Evolutionary conservation across 1,140 invertebrate species (phyloP), one percentile per base, ranked within the genome.

Genomic region (Camponotus pennsylvanicus): DNA sequence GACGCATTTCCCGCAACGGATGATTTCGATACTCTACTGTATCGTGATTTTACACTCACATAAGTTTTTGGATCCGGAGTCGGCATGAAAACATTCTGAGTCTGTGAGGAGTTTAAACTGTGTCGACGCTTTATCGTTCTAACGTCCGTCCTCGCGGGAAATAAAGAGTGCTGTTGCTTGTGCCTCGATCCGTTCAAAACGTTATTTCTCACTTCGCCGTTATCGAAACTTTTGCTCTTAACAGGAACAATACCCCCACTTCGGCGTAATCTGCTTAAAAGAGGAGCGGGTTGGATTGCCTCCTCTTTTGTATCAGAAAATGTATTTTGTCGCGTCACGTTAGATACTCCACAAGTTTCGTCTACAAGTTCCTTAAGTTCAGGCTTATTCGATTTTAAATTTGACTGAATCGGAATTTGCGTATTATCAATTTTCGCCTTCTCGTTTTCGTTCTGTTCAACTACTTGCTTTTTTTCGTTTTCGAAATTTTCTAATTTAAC

Each of bases 321-420:
- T 69, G 88, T 86, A 85, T 86, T 92, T 76, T 92, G 88, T 63
- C 88, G 85, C 61, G 80, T 78, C 76, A 52, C 57, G n/a, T 88
- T 84, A 52, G 77, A 66, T 11, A 37, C 18, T 1, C 63, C 6
- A 27, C 27, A 27, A 27, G 71, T 32, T 3, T 83, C n/a, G 6
- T 70, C 21, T 0, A 40, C n/a, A 0, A 49, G n/a, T 27, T 59
- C 32, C 37, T 87, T 61, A 27, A 6, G 9, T 42, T 76, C 61
- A 0, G 11, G 64, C 3, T 82, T 15, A 3, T 57, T 45, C n/a
- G 21, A 61, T 21, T 40, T 79, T n/a, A 42, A 37, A 3, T 55
- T 40, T 2, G 59, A 59, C 6, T 88, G 57, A 1, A 42, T 67
- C 13, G 67, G 5, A 66, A 13, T 55, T 3, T 34, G 18, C 27